These are phyloP conservation scores for Latrodectus elegans DNA, from an alignment of 2,888 invertebrate species.

Conservation along the genomic window DNA sequence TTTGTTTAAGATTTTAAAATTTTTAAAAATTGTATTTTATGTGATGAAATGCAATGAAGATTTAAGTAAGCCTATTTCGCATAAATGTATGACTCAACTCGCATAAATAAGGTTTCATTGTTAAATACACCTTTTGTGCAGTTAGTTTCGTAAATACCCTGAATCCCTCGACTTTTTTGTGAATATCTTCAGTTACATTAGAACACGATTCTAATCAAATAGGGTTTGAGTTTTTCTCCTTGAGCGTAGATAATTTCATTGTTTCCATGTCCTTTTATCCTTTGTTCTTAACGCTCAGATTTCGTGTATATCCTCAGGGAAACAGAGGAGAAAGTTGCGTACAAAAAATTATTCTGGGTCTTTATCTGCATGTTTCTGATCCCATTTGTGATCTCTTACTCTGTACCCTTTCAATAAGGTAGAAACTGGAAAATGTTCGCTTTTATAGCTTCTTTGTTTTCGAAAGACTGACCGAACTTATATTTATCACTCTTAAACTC, in stretches of 20 bases:
- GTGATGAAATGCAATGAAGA: background rate
- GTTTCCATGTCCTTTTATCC: background rate
- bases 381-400: background rate
- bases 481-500: constrained; percentile 18
- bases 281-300: constrained; percentile 2
- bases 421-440: no score
- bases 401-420: no score
- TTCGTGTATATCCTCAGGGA: background rate
- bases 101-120: background rate
- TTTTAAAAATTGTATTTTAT: background rate
- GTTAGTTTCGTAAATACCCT: background rate
- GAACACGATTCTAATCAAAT: background rate
- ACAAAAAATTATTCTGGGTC: background rate
- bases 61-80: background rate
- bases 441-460: constrained; percentile 35
- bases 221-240: background rate
- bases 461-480: constrained; percentile 11
- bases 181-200: background rate
- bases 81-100: background rate
- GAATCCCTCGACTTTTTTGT: background rate
- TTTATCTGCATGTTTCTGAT: constrained; percentile 1
- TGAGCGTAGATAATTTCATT: background rate
- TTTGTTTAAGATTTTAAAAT: background rate
- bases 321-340: background rate
- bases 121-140: background rate